phyloP scores from a whole-genome alignment of 2,113 vertebrate genomes.

The Bungarus multicinctus region DNA sequence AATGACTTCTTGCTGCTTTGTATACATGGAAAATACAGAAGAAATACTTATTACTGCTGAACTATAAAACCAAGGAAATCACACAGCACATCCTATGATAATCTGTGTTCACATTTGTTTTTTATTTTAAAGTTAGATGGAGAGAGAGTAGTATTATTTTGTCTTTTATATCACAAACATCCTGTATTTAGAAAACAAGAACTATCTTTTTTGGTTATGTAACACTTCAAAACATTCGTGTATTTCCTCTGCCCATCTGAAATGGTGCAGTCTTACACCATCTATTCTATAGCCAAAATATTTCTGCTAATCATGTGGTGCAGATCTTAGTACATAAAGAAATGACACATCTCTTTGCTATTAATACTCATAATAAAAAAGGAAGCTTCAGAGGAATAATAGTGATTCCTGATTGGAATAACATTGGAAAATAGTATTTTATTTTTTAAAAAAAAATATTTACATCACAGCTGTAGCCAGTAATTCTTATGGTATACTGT shows the following conservation, averaged over 20 bases:
- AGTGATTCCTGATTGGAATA: neutral
- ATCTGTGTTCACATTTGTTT: neutral
- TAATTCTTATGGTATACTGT: neutral
- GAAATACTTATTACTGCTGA: neutral
- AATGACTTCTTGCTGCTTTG: neutral
- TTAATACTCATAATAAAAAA: neutral
- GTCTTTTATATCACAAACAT: neutral
- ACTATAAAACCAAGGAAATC: neutral
- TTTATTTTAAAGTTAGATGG: neutral
- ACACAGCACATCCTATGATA: neutral
- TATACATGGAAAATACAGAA: neutral
- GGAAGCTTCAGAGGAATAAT: neutral
- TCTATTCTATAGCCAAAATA: neutral
- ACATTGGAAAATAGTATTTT: neutral
- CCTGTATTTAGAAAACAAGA: neutral
- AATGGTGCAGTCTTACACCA: neutral
- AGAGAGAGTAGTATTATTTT: neutral
- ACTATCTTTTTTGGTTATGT: neutral
- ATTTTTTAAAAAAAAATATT: neutral
- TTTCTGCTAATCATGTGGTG: neutral
- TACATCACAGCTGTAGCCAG: neutral
- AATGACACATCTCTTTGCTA: neutral
- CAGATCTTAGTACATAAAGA: neutral
- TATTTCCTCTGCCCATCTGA: neutral
- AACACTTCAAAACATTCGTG: neutral